These are phyloP conservation scores for Myocastor coypus DNA, from an alignment of 2,113 vertebrate genomes.

Conservation along the genomic window DNA sequence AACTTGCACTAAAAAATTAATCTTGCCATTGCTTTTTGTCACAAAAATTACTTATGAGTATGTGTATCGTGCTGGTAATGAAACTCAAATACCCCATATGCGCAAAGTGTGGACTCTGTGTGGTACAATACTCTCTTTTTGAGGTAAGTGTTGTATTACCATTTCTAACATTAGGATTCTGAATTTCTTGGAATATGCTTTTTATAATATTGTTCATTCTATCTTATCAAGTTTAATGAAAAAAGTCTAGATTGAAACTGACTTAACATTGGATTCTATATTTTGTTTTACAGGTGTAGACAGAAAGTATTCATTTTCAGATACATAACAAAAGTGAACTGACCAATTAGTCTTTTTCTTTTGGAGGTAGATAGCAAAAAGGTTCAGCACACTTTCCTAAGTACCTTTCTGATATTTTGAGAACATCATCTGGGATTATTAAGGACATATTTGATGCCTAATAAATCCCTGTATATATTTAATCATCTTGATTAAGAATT, in stretches of 20 bases:
- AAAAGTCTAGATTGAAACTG: neutral
- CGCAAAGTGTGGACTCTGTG: neutral
- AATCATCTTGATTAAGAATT: constrained; percentile 5
- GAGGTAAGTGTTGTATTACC: neutral
- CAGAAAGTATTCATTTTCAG: neutral
- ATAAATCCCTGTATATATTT: neutral
- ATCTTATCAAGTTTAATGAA: neutral
- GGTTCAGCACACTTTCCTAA: neutral
- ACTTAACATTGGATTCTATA: neutral
- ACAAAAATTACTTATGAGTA: neutral
- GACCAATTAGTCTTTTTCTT: constrained; percentile 5
- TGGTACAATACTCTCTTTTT: neutral
- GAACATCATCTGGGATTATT: neutral
- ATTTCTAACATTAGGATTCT: neutral
- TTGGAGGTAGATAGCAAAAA: neutral
- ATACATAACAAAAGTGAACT: neutral
- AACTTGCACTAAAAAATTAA: neutral
- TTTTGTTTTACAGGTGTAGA: neutral
- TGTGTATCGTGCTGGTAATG: neutral
- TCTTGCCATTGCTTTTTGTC: neutral
- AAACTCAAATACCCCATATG: neutral
- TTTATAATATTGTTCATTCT: neutral
- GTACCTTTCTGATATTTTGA: constrained; percentile 6
- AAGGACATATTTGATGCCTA: neutral
- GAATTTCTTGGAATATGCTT: neutral